Evolutionary conservation across 2,113 vertebrate species (phyloP), one percentile per base, ranked within the genome.

Genomic region (Fregetta grallaria): DNA sequence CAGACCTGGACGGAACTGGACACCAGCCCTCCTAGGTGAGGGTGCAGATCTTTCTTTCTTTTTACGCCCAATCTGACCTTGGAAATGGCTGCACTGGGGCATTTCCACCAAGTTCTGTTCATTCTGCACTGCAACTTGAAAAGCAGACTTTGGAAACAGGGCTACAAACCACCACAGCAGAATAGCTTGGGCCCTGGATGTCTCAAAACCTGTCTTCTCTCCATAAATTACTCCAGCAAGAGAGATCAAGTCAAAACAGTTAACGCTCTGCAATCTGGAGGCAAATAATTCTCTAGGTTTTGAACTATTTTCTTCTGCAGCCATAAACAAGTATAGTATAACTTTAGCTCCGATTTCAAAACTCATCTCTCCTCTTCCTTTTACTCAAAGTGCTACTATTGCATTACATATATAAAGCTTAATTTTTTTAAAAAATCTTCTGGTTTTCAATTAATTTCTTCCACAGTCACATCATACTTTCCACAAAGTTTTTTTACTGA

Each of bases 211-310:
- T 27, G 2, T n/a, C 55, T 83, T 42, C 18, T 58, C 36, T 62
- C 34, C 1, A 0, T 7, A 56, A 47, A 1, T 27, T 56, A 74
- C 19, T 34, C 16, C 29, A 88, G 7, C 8, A 66, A 61, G 12
- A 82, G 19, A 75, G 17, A 90, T 26, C 5, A 73, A 56, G 34
- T 22, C 44, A 75, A 70, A 91, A 42, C 4, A 63, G 27, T n/a
- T 66, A 42, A n/a, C 42, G 34, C 29, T 71, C 40, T 55, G 44
- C 17, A 76, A 79, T 40, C 9, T 19, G 5, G 34, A 55, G 22
- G 45, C 14, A 90, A 85, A 87, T 50, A 30, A 78, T 72, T 88
- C 36, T 59, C 47, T 53, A 74, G 22, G 61, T 81, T 94, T 61
- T 56, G 17, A 84, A 91, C 49, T 87, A 8, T 52, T 67, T 61